These are phyloP conservation scores for Drosophila sordidula DNA, from an alignment of 2,888 invertebrate species.

Conservation along the genomic window DNA sequence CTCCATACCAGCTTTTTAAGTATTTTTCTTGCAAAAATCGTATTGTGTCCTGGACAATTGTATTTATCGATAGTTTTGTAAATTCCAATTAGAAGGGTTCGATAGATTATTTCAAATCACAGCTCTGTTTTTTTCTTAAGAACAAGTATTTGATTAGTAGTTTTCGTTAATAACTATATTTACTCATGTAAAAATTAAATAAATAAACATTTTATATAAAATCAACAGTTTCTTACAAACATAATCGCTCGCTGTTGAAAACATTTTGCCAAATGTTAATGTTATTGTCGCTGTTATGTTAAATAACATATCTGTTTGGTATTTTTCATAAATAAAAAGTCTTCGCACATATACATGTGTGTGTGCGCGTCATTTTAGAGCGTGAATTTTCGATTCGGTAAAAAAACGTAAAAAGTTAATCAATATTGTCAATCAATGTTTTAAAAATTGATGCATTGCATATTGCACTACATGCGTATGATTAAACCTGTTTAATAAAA, in stretches of 20 bases:
- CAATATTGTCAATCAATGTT: conserved; percentile 51
- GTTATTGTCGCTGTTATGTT: conserved; percentile 26
- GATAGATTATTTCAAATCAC: neutral
- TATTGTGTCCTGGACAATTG: conserved; percentile 5
- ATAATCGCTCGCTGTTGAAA: conserved; percentile 17
- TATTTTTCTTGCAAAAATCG: neutral
- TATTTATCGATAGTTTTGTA: conserved; percentile 22
- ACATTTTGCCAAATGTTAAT: conserved; percentile 19
- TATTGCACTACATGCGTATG: conserved; percentile 16
- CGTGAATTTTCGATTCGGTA: conserved; percentile 68
- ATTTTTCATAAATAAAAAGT: conserved; percentile 53
- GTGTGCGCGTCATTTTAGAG: conserved; percentile 66
- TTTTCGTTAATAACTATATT: neutral
- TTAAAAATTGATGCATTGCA: conserved; percentile 20
- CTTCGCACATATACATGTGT: conserved; percentile 42
- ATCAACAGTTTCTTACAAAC: neutral
- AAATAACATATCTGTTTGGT: conserved; percentile 48
- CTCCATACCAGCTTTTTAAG: conserved; percentile 1
- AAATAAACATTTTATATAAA: neutral
- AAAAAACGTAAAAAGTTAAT: conserved; percentile 57
- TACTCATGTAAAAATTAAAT: neutral
- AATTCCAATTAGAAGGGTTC: neutral
- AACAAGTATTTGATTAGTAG: neutral
- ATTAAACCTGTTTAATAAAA: conserved; percentile 29
- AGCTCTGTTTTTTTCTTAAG: too few species aligned